Evolutionary conservation across 2,113 vertebrate genomes (phyloP), one percentile per base, ranked within the genome.

Genomic region (Microcebus lehilahytsara): DNA sequence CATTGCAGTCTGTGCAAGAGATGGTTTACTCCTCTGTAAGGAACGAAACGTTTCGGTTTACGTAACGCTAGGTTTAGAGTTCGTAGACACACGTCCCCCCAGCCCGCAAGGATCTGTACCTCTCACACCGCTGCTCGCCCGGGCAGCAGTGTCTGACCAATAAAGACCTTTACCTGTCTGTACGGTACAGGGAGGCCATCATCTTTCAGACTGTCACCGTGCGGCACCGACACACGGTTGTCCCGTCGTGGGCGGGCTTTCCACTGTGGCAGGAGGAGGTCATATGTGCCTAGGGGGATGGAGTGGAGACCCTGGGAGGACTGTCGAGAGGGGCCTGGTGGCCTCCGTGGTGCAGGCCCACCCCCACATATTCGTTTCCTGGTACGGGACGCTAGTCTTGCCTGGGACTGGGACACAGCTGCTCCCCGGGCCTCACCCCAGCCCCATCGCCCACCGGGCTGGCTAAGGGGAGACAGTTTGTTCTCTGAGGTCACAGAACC

Each of bases 121-220:
- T 98, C 97, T 95, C 77, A 32, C 90, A 94, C 96, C 96, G 86
- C 89, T 96, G 86, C 42, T 95, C 89, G 97, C 95, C 37, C 64
- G 69, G 95, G 89, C 77, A n/a, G 97, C 91, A 88, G 96, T 97
- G 98, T 98, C 98, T 95, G 97, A 98, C 96, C 98, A 98, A 98
- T 98, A 98, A 98, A 98, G 84, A 94, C 93, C 96, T 96, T 96
- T 97, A 96, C 98, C 95, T 98, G 98, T 98, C 98, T 98, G 97
- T 98, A 98, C 97, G 94, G 97, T 96, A 98, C 22, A 2, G 51
- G 67, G 46, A 80, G n/a, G 32, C 71, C 5, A 17, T 79, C 5
- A 14, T 88, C 58, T 93, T 69, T 86, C 42, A 19, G 86, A 42
- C 1, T 30, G 42, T 62, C 64, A 23, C 66, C 0, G 0, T 34